phyloP scores from a whole-genome alignment of 2,113 vertebrate genomes.

The Larimichthys crocea region DNA sequence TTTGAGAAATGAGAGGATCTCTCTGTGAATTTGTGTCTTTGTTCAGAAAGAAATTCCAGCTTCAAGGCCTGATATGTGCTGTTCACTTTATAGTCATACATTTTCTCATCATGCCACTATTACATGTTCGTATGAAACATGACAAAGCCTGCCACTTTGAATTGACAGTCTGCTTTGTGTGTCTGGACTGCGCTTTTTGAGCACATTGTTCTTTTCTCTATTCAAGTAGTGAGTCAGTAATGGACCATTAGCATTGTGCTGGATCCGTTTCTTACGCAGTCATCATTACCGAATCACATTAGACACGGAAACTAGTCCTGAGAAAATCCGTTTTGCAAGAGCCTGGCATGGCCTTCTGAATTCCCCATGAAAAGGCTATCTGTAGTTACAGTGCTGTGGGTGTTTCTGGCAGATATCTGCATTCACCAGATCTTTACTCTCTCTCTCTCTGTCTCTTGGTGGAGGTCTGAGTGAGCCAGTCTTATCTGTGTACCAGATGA shows the following conservation, averaged over 20 bases:
- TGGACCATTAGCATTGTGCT: constrained; percentile 65
- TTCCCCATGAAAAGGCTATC: constrained; percentile 34
- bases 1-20: constrained; percentile 11
- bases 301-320: constrained; percentile 54
- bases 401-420: constrained; percentile 54
- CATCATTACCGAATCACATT: constrained; percentile 59
- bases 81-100: neutral
- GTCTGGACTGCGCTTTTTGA: constrained; percentile 8
- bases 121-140: constrained; percentile 2
- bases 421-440: constrained; percentile 46
- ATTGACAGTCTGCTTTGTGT: constrained; percentile 49
- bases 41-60: neutral
- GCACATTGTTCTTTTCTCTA: constrained; percentile 24
- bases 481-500: constrained; percentile 59
- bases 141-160: constrained; percentile 37
- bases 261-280: constrained; percentile 41
- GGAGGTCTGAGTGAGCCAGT: constrained; percentile 38
- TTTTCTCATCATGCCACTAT: neutral
- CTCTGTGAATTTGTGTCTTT: neutral
- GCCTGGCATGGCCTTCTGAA: constrained; percentile 45
- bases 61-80: neutral
- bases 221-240: constrained; percentile 59
- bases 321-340: constrained; percentile 52
- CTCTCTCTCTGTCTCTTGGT: constrained; percentile 5
- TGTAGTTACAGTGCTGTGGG: constrained; percentile 39